phyloP scores from a whole-genome alignment of 2,797 vertebrate genomes.

The Neosilurus hyrtlii region DNA sequence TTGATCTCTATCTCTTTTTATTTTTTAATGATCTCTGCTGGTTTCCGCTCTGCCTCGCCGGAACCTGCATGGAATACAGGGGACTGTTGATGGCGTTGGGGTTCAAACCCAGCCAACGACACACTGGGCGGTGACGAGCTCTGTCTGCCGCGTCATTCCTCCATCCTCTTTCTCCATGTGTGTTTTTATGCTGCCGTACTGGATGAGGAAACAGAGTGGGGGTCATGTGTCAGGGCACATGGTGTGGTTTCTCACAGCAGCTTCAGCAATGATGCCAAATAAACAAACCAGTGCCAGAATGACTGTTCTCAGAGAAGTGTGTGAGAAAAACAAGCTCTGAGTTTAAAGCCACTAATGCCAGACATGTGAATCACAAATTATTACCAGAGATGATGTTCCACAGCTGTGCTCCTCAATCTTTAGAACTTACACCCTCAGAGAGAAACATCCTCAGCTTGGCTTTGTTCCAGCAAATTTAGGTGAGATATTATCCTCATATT shows the following conservation, averaged over 20 bases:
- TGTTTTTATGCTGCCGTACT: neutral
- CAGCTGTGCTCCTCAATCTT: neutral
- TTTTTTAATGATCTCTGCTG: constrained; percentile 20
- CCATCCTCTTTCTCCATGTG: neutral
- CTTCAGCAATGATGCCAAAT: constrained; percentile 5
- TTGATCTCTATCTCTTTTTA: neutral
- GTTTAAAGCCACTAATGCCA: neutral
- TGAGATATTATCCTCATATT: no score
- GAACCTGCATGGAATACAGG: neutral
- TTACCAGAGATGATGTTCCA: neutral
- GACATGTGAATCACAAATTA: neutral
- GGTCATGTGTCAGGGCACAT: constrained; percentile 8
- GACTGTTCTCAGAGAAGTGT: neutral
- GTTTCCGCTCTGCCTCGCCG: neutral
- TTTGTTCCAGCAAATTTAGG: neutral
- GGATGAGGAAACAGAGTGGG: neutral
- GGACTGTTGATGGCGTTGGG: neutral
- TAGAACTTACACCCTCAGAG: neutral
- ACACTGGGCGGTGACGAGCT: neutral
- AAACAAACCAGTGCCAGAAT: constrained; percentile 21
- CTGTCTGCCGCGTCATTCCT: neutral
- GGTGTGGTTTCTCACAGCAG: neutral
- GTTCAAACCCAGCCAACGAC: constrained; percentile 11
- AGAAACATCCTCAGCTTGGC: neutral
- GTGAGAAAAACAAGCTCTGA: neutral